Conservation (phyloP, 2,113 vertebrate genomes). For the Mustela lutreola region DNA sequence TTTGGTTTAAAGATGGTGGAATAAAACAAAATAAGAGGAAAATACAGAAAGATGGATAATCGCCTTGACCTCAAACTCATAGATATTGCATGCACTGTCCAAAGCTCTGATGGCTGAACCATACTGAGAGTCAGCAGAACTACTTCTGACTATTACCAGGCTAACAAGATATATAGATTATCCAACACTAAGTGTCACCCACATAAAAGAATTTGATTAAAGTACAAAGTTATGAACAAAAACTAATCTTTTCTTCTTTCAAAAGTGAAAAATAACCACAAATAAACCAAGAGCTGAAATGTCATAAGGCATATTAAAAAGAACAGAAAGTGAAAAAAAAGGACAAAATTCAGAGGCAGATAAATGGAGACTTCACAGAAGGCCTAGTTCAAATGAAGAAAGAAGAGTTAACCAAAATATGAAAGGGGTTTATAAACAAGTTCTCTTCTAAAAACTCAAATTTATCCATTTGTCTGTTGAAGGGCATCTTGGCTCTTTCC, state of each 20-base stretch:
- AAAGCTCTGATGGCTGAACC: accelerated
- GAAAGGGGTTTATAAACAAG: not conserved
- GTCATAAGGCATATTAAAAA: not conserved
- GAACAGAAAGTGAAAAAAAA: not conserved
- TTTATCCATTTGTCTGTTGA: not conserved
- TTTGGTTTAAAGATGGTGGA: not conserved
- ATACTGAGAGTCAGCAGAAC: accelerated
- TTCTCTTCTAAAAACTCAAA: not conserved
- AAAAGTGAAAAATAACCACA: not conserved
- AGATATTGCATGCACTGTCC: accelerated
- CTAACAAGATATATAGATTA: too few species aligned
- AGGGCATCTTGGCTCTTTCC: too few species aligned
- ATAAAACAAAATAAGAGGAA: not conserved
- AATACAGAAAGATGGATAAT: not conserved
- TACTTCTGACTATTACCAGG: accelerated
- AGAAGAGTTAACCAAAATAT: not conserved
- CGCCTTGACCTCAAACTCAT: accelerated
- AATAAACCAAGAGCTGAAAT: not conserved
- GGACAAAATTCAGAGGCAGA: not conserved
- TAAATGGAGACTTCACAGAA: not conserved
- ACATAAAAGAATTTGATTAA: not conserved
- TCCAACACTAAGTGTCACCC: too few species aligned
- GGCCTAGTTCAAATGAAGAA: not conserved
- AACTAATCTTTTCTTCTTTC: not conserved
- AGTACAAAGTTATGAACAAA: not conserved